Evolutionary conservation across 2,888 invertebrate species (phyloP).

Genomic region (Ecdyonurus torrentis): DNA sequence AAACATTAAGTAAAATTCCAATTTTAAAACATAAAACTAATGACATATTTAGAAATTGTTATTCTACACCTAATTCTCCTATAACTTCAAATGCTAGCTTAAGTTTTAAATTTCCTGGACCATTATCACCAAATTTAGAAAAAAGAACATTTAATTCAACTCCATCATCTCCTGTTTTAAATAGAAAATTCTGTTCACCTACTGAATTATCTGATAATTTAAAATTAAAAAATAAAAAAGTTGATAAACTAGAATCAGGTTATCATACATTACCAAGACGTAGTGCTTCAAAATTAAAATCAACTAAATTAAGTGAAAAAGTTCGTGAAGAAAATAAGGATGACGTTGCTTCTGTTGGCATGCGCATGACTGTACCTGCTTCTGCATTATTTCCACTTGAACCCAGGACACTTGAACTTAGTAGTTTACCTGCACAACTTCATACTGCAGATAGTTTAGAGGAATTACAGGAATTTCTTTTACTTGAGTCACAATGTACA

Average conservation of each 20-base stretch:
- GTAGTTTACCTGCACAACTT: constrained; percentile 32
- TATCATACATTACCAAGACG: constrained; percentile 35
- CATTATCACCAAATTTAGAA: background rate
- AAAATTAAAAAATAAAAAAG: background rate
- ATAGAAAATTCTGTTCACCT: background rate
- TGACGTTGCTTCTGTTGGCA: constrained; percentile 17
- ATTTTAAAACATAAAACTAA: background rate
- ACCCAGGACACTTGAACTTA: constrained; percentile 38
- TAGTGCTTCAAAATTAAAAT: background rate
- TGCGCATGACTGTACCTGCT: constrained; percentile 20
- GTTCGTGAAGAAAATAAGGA: constrained; percentile 11
- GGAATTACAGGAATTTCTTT: constrained; percentile 40
- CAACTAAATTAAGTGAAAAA: constrained; percentile 24
- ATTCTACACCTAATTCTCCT: background rate
- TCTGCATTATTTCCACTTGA: constrained; percentile 32
- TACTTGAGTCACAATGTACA: constrained; percentile 40
- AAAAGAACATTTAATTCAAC: background rate
- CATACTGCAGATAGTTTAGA: constrained; percentile 42
- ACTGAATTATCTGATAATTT: background rate
- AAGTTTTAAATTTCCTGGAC: background rate
- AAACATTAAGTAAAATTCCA: background rate
- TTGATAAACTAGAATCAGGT: constrained; percentile 19
- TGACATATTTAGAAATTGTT: background rate
- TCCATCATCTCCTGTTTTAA: background rate
- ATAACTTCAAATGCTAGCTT: background rate